These are phyloP conservation scores for Porphyrio hochstetteri DNA, from an alignment of 2,113 vertebrate genomes.

Conservation along the genomic window DNA sequence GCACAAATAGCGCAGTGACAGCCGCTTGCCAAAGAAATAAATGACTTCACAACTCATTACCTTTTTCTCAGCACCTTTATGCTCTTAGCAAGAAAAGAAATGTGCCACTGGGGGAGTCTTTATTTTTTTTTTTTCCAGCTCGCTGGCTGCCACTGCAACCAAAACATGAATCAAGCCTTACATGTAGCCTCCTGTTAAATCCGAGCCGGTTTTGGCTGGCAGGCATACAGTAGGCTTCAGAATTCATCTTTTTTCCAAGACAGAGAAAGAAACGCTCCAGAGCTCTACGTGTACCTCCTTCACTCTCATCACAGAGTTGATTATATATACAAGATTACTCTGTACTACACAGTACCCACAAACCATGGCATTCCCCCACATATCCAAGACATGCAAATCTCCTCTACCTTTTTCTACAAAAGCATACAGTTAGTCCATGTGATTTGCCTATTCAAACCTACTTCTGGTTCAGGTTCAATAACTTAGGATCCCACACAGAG, in stretches of 20 bases:
- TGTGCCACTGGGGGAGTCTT: background rate
- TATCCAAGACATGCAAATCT: constrained; percentile 7
- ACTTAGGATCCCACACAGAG: background rate
- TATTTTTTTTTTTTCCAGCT: background rate
- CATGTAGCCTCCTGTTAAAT: background rate
- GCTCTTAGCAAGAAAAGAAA: background rate
- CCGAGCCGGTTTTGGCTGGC: background rate
- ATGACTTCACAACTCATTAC: rapidly evolving
- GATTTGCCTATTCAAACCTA: background rate
- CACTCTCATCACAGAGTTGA: background rate
- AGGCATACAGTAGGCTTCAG: background rate
- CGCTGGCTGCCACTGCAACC: background rate
- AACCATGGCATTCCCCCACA: background rate
- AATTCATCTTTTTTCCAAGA: background rate
- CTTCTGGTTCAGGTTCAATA: background rate
- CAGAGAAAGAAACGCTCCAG: background rate
- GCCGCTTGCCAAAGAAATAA: background rate
- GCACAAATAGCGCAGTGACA: background rate
- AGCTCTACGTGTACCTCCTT: background rate
- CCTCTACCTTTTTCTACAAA: background rate
- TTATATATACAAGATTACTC: background rate
- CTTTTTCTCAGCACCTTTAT: background rate
- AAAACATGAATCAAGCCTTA: background rate
- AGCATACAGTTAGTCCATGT: background rate
- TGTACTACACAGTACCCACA: background rate